Conservation (phyloP, 2,797 vertebrate genomes). For the Sebastes vulpes region DNA sequence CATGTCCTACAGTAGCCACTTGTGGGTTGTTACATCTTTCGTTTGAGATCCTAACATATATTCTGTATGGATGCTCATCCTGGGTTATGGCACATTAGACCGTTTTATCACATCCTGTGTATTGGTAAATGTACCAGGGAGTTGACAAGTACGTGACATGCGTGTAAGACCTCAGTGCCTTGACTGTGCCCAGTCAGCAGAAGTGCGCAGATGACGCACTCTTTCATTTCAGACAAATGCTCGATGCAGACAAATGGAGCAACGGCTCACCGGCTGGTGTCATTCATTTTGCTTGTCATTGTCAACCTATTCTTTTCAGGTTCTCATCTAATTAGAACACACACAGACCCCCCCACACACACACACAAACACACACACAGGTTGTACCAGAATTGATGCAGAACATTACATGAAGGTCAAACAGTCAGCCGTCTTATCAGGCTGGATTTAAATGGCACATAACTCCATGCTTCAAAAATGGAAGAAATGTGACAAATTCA, state of each 20-base stretch:
- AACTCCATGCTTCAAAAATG: slow-evolving; percentile 37
- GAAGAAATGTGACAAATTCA: slow-evolving; percentile 33
- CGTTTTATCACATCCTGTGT: slow-evolving; percentile 30
- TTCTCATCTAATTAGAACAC: slow-evolving; percentile 70
- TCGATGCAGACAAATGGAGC: slow-evolving; percentile 64
- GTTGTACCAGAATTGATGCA: slow-evolving; percentile 54
- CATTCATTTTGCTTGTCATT: slow-evolving; percentile 71
- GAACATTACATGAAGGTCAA: slow-evolving; percentile 77
- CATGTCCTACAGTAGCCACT: slow-evolving; percentile 23
- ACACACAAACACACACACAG: slow-evolving; percentile 16
- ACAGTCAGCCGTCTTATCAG: slow-evolving; percentile 66
- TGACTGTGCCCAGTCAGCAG: slow-evolving; percentile 68
- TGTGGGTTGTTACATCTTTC: slow-evolving; percentile 41
- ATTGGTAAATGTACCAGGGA: slow-evolving; percentile 33
- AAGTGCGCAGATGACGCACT: slow-evolving; percentile 61
- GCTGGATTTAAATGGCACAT: slow-evolving; percentile 65
- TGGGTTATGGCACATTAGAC: slow-evolving; percentile 7
- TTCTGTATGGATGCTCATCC: slow-evolving; percentile 24
- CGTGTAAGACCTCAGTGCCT: slow-evolving; percentile 48
- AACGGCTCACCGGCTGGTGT: slow-evolving; percentile 49
- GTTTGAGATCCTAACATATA: slow-evolving; percentile 17
- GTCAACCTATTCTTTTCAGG: slow-evolving; percentile 61
- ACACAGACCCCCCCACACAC: slow-evolving; percentile 6
- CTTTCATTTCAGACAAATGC: slow-evolving; percentile 64
- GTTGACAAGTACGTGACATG: slow-evolving; percentile 52